These are phyloP conservation scores for Coreoperca whiteheadi DNA, from an alignment of 2,113 vertebrate species.

Conservation along the genomic window DNA sequence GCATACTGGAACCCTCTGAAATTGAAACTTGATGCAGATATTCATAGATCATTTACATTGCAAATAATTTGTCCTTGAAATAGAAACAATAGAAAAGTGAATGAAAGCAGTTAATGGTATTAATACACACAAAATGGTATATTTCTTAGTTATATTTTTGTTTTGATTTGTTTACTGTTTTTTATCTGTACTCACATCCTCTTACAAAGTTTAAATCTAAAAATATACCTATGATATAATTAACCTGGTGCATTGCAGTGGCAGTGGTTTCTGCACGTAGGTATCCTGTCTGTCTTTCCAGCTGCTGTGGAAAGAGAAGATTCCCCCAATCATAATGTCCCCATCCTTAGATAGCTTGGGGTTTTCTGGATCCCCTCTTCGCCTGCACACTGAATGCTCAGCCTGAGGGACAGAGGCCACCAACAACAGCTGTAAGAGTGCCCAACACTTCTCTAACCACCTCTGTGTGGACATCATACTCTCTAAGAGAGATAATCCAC, in stretches of 20 bases:
- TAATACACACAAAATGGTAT: rapidly evolving
- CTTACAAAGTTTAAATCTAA: background rate
- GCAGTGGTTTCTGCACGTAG: conserved; percentile 63
- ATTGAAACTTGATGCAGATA: conserved; percentile 72
- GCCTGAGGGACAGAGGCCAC: conserved; percentile 47
- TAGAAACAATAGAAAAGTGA: background rate
- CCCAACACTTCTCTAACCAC: conserved; percentile 61
- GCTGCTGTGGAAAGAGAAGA: conserved; percentile 79
- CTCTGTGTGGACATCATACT: conserved; percentile 52
- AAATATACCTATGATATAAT: background rate
- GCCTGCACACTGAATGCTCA: conserved; percentile 57
- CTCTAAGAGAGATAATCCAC: background rate
- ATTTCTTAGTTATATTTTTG: background rate
- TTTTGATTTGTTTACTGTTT: background rate
- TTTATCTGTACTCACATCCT: too few species aligned
- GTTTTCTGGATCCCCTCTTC: conserved; percentile 52
- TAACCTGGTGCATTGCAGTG: conserved; percentile 78
- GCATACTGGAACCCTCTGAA: conserved; percentile 81
- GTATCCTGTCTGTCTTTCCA: conserved; percentile 57
- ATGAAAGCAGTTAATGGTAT: background rate
- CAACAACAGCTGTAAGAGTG: conserved; percentile 61
- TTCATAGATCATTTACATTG: background rate
- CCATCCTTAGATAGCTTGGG: conserved; percentile 71
- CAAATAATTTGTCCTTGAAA: background rate
- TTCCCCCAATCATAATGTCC: conserved; percentile 75